Percentiles rank a stretch among this genome's conserved stretches.
These are phyloP conservation scores for Orchesella flavescens DNA, from an alignment of 2,888 invertebrate genomes.

Conservation along the genomic window DNA sequence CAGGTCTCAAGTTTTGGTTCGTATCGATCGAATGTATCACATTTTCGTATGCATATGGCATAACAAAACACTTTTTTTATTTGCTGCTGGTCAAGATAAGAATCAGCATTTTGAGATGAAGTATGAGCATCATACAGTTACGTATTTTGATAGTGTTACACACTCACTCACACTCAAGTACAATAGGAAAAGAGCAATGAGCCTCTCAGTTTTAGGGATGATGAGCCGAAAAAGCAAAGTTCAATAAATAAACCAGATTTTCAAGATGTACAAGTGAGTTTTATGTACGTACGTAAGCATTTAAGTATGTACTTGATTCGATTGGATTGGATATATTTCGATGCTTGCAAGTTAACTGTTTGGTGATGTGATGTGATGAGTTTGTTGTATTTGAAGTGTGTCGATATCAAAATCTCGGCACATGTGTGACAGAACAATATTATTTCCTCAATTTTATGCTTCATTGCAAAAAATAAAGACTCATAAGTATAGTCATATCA, in stretches of 20 bases:
- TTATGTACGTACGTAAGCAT: too few species aligned
- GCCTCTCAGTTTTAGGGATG: too few species aligned
- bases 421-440: not conserved
- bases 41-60: not conserved
- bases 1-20: too few species aligned
- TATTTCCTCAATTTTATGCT: not conserved
- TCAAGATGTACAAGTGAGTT: not conserved
- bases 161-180: too few species aligned
- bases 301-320: too few species aligned
- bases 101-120: not conserved
- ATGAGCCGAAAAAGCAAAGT: not conserved
- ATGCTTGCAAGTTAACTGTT: too few species aligned
- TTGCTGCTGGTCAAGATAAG: constrained; percentile 7
- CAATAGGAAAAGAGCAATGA: too few species aligned
- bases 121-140: too few species aligned
- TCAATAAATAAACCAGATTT: constrained; percentile 10
- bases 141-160: too few species aligned
- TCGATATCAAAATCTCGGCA: not conserved
- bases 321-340: too few species aligned
- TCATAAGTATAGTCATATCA: not conserved
- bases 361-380: too few species aligned
- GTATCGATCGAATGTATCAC: not conserved
- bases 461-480: not conserved
- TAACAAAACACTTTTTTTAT: not conserved
- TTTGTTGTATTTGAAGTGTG: too few species aligned